Conservation (phyloP, 2,113 vertebrate species). For the Ranitomeya variabilis region DNA sequence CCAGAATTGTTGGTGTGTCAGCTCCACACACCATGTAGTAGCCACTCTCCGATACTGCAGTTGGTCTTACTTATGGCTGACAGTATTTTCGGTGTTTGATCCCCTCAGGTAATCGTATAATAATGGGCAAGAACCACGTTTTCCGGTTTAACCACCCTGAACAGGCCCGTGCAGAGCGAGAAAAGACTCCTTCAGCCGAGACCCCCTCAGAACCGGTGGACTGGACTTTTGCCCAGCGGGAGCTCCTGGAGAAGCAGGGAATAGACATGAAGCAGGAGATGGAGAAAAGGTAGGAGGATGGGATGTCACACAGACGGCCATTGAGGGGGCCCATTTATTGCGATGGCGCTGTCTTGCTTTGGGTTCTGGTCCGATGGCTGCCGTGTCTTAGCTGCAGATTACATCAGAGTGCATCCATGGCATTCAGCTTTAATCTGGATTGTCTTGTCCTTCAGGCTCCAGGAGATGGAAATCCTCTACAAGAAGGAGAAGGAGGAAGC, state of each 20-base stretch:
- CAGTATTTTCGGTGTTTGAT: neutral
- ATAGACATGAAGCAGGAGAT: conserved; percentile 99
- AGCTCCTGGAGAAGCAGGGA: conserved; percentile 96
- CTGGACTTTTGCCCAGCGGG: conserved; percentile 98
- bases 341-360: neutral
- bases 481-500: conserved; percentile 99
- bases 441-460: conserved; percentile 76
- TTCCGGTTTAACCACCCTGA: conserved; percentile 98
- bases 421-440: neutral
- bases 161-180: conserved; percentile 93
- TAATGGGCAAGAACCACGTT: conserved; percentile 99
- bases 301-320: too few species aligned
- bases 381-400: neutral
- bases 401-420: neutral
- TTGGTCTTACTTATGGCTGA: neutral
- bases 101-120: conserved; percentile 91
- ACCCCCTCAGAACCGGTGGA: conserved; percentile 98
- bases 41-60: too few species aligned
- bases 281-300: conserved; percentile 87
- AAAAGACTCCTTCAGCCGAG: conserved; percentile 95
- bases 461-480: conserved; percentile 98
- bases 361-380: neutral
- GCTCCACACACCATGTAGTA: neutral
- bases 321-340: too few species aligned
- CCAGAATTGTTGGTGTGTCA: too few species aligned